phyloP scores from a whole-genome alignment of 2,888 invertebrate genomes.

The Ormyrus nitidulus region DNA sequence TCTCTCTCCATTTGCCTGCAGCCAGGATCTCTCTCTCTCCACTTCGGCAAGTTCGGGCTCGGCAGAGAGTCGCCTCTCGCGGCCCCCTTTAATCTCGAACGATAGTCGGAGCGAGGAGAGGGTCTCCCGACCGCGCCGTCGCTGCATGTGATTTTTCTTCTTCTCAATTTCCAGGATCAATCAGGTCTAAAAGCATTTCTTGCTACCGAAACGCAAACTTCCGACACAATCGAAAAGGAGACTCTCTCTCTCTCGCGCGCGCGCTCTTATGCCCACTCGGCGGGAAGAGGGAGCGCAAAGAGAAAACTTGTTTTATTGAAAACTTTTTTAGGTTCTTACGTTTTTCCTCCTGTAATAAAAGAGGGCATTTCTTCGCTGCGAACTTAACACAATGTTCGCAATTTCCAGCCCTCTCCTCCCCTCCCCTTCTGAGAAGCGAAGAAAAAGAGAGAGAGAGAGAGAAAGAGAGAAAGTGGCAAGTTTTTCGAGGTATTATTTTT shows the following conservation, averaged over 20 bases:
- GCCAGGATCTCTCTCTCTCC: not conserved
- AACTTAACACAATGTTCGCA: conserved; percentile 53
- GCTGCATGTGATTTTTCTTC: conserved; percentile 56
- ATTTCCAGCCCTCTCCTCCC: conserved; percentile 28
- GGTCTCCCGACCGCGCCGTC: not conserved
- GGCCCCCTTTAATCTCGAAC: conserved; percentile 50
- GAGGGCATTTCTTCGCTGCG: conserved; percentile 40
- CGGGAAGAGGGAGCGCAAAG: conserved; percentile 3
- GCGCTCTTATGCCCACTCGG: not conserved
- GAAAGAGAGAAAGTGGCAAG: conserved; percentile 1
- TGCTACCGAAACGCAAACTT: conserved; percentile 48
- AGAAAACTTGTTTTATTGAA: conserved; percentile 53
- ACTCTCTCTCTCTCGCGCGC: not conserved
- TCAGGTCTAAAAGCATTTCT: conserved; percentile 55
- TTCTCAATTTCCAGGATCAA: conserved; percentile 53
- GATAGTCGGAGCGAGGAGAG: not conserved
- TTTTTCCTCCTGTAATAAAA: conserved; percentile 39
- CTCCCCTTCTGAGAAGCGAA: not conserved
- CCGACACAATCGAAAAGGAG: conserved; percentile 39
- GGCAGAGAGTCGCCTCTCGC: not conserved
- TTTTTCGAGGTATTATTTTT: conserved; percentile 48
- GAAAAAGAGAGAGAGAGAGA: no score
- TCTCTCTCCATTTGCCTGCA: no score
- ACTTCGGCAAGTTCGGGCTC: conserved; percentile 27
- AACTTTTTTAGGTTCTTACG: conserved; percentile 48